Conservation (phyloP, 1,140 invertebrate genomes). For the Caenorhabditis inopinata region DNA sequence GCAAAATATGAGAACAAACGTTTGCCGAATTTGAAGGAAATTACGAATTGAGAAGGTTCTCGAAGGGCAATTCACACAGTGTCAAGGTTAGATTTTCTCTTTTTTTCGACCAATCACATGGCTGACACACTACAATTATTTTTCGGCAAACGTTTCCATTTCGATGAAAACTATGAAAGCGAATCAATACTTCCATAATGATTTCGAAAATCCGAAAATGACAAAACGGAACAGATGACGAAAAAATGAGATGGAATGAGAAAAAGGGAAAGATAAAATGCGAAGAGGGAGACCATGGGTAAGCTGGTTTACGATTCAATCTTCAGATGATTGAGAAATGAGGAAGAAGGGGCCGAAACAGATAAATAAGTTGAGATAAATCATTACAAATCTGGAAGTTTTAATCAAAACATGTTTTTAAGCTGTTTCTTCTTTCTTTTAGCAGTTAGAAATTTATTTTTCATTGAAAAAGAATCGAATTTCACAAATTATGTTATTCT, state of each 20-base stretch:
- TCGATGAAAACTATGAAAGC: not conserved
- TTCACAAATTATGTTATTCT: too few relatives aligned
- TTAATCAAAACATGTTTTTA: not conserved
- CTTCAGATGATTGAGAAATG: not conserved
- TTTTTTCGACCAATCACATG: conserved; percentile 21
- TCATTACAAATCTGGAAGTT: conserved; percentile 8
- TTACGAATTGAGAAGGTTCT: not conserved
- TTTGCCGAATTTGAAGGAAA: conserved; percentile 20
- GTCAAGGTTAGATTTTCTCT: conserved; percentile 17
- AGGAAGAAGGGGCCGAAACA: too few relatives aligned
- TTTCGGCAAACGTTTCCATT: not conserved
- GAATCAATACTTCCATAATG: not conserved
- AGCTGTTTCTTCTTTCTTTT: not conserved
- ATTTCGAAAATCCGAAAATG: not conserved
- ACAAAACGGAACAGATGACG: not conserved
- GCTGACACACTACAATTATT: conserved; percentile 21
- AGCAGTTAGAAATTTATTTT: too few relatives aligned
- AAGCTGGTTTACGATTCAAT: not conserved
- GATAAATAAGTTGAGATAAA: too few relatives aligned
- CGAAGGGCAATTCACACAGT: not conserved
- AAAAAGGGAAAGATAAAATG: not conserved
- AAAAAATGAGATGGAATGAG: not conserved
- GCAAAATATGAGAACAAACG: too few relatives aligned
- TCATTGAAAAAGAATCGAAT: too few relatives aligned
- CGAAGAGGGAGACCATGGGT: too few relatives aligned